A percentile compares a stretch with the other conserved stretches of the same genome.
Conservation (phyloP, 2,113 vertebrate genomes). For the Malurus alboscapulatus region DNA sequence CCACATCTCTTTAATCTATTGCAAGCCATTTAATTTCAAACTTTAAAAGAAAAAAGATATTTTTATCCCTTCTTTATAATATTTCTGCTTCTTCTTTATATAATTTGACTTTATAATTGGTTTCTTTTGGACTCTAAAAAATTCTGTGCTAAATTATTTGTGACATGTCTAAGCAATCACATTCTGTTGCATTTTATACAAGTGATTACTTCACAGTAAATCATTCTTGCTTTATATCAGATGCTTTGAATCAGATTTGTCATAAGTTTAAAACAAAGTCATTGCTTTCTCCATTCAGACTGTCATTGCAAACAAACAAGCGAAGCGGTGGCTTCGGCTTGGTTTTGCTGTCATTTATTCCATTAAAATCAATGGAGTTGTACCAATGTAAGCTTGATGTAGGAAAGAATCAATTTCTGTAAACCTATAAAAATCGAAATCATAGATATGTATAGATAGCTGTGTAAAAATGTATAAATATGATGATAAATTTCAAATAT, state of each 20-base stretch:
- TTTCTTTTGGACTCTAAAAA: neutral
- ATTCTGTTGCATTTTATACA: neutral
- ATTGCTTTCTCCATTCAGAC: constrained; percentile 55
- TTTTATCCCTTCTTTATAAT: neutral
- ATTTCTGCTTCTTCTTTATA: neutral
- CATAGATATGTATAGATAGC: neutral
- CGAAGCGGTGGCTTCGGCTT: constrained; percentile 34
- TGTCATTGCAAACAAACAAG: constrained; percentile 48
- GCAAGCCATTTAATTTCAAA: neutral
- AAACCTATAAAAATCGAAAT: neutral
- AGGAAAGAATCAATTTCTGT: neutral
- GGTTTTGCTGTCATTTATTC: constrained; percentile 30
- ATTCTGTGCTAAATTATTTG: constrained; percentile 12
- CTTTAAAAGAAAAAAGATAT: neutral
- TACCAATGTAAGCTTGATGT: constrained; percentile 49
- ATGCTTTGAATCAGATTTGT: constrained; percentile 35
- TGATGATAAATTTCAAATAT: neutral
- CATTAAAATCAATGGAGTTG: constrained; percentile 55
- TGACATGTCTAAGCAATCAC: neutral
- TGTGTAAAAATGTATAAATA: neutral
- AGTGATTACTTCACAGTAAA: constrained; percentile 11
- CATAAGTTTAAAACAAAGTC: constrained; percentile 26
- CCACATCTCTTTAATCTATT: neutral
- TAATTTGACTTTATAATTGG: constrained; percentile 1
- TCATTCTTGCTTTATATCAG: constrained; percentile 45